Evolutionary conservation across 2,113 vertebrate species (phyloP).

Genomic region (Apistogramma diplotaenia): DNA sequence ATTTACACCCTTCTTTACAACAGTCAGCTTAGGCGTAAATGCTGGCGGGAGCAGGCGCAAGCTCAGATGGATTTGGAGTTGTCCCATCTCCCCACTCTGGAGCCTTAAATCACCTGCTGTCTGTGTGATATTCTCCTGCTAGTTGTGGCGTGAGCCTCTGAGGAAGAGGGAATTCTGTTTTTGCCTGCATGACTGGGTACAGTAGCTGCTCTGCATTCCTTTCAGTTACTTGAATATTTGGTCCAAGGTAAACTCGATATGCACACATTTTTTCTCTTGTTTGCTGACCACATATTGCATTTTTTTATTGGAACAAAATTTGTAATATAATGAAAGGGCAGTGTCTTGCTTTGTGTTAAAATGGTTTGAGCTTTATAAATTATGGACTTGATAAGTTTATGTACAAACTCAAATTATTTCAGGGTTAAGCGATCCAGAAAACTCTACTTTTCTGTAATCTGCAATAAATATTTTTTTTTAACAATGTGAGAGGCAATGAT

Average conservation of each 20-base stretch:
- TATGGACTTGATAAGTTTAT: not conserved
- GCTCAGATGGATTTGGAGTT: not conserved
- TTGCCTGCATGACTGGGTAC: too few relatives aligned
- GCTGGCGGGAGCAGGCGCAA: not conserved
- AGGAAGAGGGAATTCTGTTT: too few relatives aligned
- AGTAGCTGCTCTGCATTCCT: not conserved
- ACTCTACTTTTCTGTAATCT: not conserved
- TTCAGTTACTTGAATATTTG: not conserved
- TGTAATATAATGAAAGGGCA: not conserved
- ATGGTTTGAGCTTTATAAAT: not conserved
- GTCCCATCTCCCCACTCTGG: not conserved
- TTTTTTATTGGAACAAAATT: not conserved
- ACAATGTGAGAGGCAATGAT: not conserved
- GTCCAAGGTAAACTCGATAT: not conserved
- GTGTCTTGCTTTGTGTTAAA: not conserved
- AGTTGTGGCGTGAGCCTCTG: not conserved
- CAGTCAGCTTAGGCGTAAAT: not conserved
- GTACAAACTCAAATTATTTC: not conserved
- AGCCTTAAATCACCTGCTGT: not conserved
- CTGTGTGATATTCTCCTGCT: not conserved
- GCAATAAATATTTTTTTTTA: not conserved
- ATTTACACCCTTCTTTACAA: not conserved
- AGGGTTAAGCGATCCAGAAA: not conserved
- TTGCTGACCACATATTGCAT: not conserved
- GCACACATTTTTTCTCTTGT: not conserved